phyloP scores from a whole-genome alignment of 2,797 vertebrate species.

The Carcharodon carcharias region DNA sequence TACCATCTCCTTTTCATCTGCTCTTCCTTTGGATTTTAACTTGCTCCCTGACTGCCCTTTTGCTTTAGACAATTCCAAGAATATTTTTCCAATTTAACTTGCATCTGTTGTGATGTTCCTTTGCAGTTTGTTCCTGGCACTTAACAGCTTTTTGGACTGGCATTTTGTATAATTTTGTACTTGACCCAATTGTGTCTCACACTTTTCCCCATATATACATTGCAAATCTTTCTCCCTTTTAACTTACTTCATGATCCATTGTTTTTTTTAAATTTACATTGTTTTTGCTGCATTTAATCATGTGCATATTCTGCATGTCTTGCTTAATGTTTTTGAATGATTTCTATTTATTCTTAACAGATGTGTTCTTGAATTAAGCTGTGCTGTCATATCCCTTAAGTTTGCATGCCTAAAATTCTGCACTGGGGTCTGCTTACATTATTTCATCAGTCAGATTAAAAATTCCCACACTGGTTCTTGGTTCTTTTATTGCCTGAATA shows the following conservation, averaged over 20 bases:
- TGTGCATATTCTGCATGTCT: not conserved
- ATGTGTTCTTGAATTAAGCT: not conserved
- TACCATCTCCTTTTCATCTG: too few species aligned
- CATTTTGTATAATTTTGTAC: too few species aligned
- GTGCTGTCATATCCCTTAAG: not conserved
- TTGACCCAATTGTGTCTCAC: not conserved
- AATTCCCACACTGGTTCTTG: not conserved
- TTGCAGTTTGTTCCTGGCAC: too few species aligned
- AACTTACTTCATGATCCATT: not conserved
- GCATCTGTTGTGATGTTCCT: too few species aligned
- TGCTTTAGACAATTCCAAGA: too few species aligned
- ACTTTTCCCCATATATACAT: not conserved
- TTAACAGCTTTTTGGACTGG: too few species aligned
- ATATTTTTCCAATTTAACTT: too few species aligned
- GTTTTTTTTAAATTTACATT: not conserved
- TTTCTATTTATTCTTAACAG: not conserved
- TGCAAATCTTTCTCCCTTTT: not conserved
- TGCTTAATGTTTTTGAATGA: not conserved
- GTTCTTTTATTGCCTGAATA: not conserved
- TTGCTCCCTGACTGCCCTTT: too few species aligned
- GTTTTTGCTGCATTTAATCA: not conserved
- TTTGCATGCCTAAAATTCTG: not conserved
- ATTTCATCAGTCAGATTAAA: not conserved
- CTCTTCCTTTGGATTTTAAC: too few species aligned
- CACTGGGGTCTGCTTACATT: not conserved